phyloP scores from a whole-genome alignment of 2,888 invertebrate genomes.

The Drosophila monieri region DNA sequence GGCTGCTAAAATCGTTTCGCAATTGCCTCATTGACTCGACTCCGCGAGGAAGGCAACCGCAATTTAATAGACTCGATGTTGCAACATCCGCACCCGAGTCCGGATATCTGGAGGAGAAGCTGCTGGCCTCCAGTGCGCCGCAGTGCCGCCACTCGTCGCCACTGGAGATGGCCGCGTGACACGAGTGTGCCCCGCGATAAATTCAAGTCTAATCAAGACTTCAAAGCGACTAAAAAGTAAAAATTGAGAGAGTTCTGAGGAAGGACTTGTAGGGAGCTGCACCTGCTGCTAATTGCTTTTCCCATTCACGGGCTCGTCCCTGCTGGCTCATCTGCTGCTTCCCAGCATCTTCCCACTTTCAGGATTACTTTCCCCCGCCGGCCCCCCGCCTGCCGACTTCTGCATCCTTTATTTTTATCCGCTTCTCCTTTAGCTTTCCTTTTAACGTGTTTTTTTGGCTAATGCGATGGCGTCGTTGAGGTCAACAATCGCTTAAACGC shows the following conservation, averaged over 20 bases:
- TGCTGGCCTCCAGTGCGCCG: not conserved
- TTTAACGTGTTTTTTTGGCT: slow-evolving; percentile 18
- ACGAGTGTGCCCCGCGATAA: slow-evolving; percentile 1
- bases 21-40: slow-evolving; percentile 70
- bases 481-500: slow-evolving; percentile 72
- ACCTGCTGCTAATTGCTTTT: slow-evolving; percentile 17
- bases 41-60: slow-evolving; percentile 35
- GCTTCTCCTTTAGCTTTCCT: slow-evolving; percentile 16
- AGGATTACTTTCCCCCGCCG: slow-evolving; percentile 15
- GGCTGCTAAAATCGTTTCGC: slow-evolving; percentile 62
- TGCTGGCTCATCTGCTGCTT: slow-evolving; percentile 2
- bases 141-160: not conserved
- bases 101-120: slow-evolving; percentile 17
- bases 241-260: too few species aligned
- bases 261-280: too few species aligned
- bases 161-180: slow-evolving; percentile 29
- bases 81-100: slow-evolving; percentile 28
- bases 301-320: slow-evolving; percentile 24
- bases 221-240: too few species aligned
- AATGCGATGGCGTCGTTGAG: slow-evolving; percentile 52
- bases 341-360: slow-evolving; percentile 2
- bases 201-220: too few species aligned
- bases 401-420: slow-evolving; percentile 22
- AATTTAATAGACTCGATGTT: slow-evolving; percentile 51
- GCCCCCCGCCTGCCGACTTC: not conserved